A percentile compares a stretch with the other conserved stretches of the same genome.
These are phyloP conservation scores for Emys orbicularis DNA, from an alignment of 2,797 vertebrate species.

Conservation along the genomic window DNA sequence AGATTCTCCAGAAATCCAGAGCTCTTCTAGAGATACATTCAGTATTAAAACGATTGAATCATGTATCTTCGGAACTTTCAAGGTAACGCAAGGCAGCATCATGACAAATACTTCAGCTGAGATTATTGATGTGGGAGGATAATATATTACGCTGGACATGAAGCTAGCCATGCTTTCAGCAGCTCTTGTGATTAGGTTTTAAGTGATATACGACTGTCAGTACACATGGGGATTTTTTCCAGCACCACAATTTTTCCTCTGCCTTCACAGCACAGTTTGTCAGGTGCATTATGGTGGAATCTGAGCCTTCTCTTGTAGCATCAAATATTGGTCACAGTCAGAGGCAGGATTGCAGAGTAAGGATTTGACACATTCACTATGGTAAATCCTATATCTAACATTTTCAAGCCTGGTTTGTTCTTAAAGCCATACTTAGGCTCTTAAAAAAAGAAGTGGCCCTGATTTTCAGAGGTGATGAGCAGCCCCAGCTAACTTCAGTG, in stretches of 20 bases:
- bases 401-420: not conserved
- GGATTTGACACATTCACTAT: not conserved
- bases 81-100: fast-evolving
- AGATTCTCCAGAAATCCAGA: not conserved
- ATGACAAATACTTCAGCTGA: no score
- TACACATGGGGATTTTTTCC: not conserved
- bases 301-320: not conserved
- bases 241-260: not conserved
- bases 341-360: fast-evolving
- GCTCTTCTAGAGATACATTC: not conserved
- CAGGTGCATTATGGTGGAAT: fast-evolving
- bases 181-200: not conserved
- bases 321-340: not conserved
- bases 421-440: not conserved
- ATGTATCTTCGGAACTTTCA: not conserved
- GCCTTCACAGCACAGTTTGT: not conserved
- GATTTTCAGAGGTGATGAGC: not conserved
- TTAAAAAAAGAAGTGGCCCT: not conserved
- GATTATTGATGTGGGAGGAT: fast-evolving
- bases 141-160: fast-evolving
- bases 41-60: fast-evolving
- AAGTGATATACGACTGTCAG: not conserved
- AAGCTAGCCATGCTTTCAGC: not conserved
- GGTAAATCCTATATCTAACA: not conserved
- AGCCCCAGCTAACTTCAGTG: not conserved